Evolutionary conservation across 1,140 invertebrate genomes (phyloP).

Genomic region (Notospermus geniculatus): DNA sequence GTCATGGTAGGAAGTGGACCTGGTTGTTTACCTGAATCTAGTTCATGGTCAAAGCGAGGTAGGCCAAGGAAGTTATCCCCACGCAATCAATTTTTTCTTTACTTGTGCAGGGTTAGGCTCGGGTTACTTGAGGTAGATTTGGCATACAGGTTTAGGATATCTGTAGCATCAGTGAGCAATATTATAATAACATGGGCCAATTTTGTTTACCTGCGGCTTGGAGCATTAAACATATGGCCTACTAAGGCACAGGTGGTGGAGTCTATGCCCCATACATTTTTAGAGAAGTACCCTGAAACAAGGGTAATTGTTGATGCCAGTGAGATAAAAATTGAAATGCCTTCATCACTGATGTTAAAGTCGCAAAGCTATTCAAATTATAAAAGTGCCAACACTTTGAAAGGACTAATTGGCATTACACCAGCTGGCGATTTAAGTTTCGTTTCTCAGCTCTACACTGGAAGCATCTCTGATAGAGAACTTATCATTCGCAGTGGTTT

Average conservation of each 20-base stretch:
- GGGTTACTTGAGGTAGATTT: constrained; percentile 19
- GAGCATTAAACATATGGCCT: constrained; percentile 15
- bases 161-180: constrained; percentile 13
- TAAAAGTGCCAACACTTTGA: constrained; percentile 26
- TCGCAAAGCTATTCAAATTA: constrained; percentile 26
- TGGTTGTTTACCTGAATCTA: not conserved
- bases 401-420: constrained; percentile 29
- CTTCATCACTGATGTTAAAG: constrained; percentile 25
- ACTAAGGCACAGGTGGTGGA: constrained; percentile 6
- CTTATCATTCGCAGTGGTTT: constrained; percentile 18
- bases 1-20: not conserved
- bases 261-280: constrained; percentile 43
- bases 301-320: not conserved
- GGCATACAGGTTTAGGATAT: constrained; percentile 18
- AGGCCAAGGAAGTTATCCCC: not conserved
- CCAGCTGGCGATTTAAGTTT: constrained; percentile 28
- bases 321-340: not conserved
- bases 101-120: constrained; percentile 14
- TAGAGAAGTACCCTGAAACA: constrained; percentile 24
- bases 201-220: constrained; percentile 17
- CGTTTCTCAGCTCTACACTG: constrained; percentile 19
- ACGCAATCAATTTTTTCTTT: constrained; percentile 21
- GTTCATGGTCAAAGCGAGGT: not conserved
- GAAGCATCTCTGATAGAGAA: constrained; percentile 25
- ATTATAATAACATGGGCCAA: constrained; percentile 29